Evolutionary conservation across 2,888 invertebrate species (phyloP), one percentile per base, ranked within the genome.

Genomic region (Limnephilus marmoratus): DNA sequence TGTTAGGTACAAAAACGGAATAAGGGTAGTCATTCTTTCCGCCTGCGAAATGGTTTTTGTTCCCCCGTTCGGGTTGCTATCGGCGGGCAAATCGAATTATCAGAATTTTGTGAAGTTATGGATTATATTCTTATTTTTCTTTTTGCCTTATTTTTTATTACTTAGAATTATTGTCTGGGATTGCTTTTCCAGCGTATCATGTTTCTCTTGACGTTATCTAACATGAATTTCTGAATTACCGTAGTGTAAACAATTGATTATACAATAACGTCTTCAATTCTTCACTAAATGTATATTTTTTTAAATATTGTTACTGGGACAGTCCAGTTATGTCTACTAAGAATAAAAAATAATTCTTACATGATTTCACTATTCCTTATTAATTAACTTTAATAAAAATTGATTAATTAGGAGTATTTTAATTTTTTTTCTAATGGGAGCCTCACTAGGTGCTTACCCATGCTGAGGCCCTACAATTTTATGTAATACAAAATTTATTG

Each of bases 41-140:
- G 13, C 24, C 18, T 83, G 34, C 34, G 31, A 83, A 83, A 83
- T 83, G 13, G 7, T 34, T 83, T 83, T 83, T 34, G 83, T 13
- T 83, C 18, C 34, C 9, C 37, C 34, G 13, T 12, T 18, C 12
- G 15, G 37, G 34, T 83, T 37, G 83, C 83, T 24, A 13, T 13
- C 31, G 83, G 83, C 31, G 29, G 24, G 37, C 34, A 83, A 83
- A 83, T 83, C 34, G 83, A 83, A 83, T 83, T 83, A 83, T 18
- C 9, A 18, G 83, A 34, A 83, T 34, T 15, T 18, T 34, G 34
- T 83, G 18, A 34, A 83, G 34, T 18, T 83, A 31, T 83, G 34
- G 83, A 83, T 83, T 34, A 24, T 24, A 68, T 18, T 5, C 5
- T 7, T 68, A 68, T 24, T 18, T 15, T 68, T 68, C 24, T 68